A percentile compares a stretch with the other conserved stretches of the same genome.
Conservation (phyloP, 1,140 invertebrate genomes). For the Drosophila pseudoobscura region DNA sequence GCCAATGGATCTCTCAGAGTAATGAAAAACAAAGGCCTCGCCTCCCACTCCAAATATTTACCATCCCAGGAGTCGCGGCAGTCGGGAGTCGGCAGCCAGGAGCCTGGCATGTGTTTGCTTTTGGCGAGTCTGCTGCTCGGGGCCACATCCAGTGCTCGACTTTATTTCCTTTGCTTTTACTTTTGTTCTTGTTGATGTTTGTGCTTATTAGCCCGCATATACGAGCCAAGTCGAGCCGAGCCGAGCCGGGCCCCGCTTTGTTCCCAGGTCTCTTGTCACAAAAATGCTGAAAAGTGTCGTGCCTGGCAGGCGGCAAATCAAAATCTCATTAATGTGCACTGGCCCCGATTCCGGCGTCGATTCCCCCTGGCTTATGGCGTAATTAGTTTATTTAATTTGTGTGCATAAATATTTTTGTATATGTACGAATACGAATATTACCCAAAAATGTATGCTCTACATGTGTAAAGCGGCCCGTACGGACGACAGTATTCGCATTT, state of each 20-base stretch:
- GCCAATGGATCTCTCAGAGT: slow-evolving; percentile 65
- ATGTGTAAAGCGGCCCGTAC: slow-evolving; percentile 40
- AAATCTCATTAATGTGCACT: slow-evolving; percentile 68
- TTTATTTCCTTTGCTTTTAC: slow-evolving; percentile 43
- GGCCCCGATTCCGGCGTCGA: slow-evolving; percentile 15
- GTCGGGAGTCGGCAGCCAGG: neutral
- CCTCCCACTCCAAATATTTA: slow-evolving; percentile 33
- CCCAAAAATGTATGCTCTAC: slow-evolving; percentile 42
- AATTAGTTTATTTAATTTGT: slow-evolving; percentile 79
- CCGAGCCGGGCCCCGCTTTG: neutral
- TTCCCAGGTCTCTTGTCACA: slow-evolving; percentile 14
- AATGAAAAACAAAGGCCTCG: slow-evolving; percentile 58
- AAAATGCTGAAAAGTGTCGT: slow-evolving; percentile 37
- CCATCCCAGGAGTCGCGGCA: neutral
- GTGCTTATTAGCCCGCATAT: slow-evolving; percentile 67
- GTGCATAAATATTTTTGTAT: slow-evolving; percentile 21
- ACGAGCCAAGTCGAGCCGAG: neutral
- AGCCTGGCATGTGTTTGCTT: slow-evolving; percentile 52
- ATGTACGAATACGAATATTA: slow-evolving; percentile 8
- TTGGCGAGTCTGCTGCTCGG: slow-evolving; percentile 59
- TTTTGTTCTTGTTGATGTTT: slow-evolving; percentile 51
- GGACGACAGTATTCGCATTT: slow-evolving; percentile 47
- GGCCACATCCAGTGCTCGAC: slow-evolving; percentile 2
- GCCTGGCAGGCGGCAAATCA: slow-evolving; percentile 61
- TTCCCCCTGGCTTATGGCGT: slow-evolving; percentile 31